These are phyloP conservation scores for Potamarius usumacintae DNA, from an alignment of 2,113 vertebrate species.

Conservation along the genomic window DNA sequence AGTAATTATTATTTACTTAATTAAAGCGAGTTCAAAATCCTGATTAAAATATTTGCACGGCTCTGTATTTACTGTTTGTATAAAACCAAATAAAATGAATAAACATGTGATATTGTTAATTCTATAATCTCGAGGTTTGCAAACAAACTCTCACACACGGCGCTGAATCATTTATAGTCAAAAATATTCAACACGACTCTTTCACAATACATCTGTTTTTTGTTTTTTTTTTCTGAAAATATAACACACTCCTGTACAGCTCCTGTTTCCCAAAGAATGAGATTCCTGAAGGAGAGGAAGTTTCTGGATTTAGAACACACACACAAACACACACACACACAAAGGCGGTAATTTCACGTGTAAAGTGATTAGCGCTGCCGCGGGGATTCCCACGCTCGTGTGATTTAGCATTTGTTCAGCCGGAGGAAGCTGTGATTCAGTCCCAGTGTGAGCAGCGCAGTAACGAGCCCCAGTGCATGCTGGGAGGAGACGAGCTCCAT, in stretches of 20 bases:
- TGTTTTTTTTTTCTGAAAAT: background rate
- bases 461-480: conserved; percentile 11
- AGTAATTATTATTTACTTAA: no score
- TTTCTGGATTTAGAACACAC: background rate
- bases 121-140: background rate
- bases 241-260: background rate
- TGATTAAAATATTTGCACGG: no score
- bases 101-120: background rate
- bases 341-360: background rate
- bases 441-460: background rate
- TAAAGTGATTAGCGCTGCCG: conserved; percentile 13
- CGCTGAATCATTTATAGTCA: background rate
- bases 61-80: no score
- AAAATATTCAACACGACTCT: background rate
- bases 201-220: background rate
- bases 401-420: conserved; percentile 4
- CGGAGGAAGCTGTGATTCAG: background rate
- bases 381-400: conserved; percentile 12
- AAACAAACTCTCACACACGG: background rate
- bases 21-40: no score
- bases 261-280: background rate
- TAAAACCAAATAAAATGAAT: background rate
- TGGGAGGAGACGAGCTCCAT: background rate
- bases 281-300: background rate
- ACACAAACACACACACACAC: conserved; percentile 17